phyloP scores from a whole-genome alignment of 2,113 vertebrate species.

The Gadus chalcogrammus region DNA sequence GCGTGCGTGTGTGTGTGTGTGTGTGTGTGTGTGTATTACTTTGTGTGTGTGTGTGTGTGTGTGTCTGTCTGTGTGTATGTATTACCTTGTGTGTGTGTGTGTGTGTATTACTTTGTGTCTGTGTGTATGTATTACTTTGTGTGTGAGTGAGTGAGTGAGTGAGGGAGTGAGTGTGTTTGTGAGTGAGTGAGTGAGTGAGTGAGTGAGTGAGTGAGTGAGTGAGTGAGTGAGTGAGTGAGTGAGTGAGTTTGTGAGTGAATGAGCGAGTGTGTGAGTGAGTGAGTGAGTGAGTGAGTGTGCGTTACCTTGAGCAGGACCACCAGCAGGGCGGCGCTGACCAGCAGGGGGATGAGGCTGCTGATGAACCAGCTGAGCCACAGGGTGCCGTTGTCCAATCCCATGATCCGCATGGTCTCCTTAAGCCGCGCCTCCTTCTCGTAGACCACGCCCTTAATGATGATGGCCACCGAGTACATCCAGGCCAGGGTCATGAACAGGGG shows the following conservation, averaged over 20 bases:
- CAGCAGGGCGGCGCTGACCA: slow-evolving; percentile 87
- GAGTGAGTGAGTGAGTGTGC: not conserved
- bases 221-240: not conserved
- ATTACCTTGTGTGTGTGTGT: too few species aligned
- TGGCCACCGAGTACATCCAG: slow-evolving; percentile 98
- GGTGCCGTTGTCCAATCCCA: slow-evolving; percentile 90
- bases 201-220: not conserved
- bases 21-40: too few species aligned
- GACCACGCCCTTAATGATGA: slow-evolving; percentile 96
- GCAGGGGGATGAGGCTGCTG: slow-evolving; percentile 91
- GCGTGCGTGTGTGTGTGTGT: too few species aligned
- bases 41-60: too few species aligned
- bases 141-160: not conserved
- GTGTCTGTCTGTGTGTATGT: too few species aligned
- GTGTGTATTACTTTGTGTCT: too few species aligned
- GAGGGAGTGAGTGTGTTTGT: not conserved
- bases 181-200: not conserved
- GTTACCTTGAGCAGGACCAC: slow-evolving; percentile 89
- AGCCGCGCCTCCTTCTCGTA: slow-evolving; percentile 96
- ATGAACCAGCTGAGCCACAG: slow-evolving; percentile 99
- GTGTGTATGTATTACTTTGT: too few species aligned
- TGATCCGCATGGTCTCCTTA: slow-evolving; percentile 97
- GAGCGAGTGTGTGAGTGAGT: slow-evolving; percentile 8
- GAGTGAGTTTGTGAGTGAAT: not conserved
- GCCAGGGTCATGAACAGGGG: slow-evolving; percentile 97